These are phyloP conservation scores for Rhingia rostrata DNA, from an alignment of 2,888 invertebrate genomes.

Conservation along the genomic window DNA sequence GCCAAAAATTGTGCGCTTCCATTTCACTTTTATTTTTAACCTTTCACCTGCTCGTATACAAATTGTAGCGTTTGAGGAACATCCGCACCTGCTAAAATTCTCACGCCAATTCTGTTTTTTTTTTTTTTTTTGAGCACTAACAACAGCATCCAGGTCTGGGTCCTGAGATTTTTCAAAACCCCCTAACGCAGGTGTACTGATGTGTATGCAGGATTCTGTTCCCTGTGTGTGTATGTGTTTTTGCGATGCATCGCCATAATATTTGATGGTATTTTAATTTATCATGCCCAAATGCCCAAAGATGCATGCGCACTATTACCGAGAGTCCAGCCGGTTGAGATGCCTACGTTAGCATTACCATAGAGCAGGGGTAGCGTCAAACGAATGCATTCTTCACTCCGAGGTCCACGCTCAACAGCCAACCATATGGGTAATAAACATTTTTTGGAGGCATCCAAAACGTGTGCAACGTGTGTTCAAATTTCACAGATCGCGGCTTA, in stretches of 20 bases:
- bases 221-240: constrained; percentile 7
- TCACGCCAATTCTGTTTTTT: constrained; percentile 59
- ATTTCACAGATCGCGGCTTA: constrained; percentile 71
- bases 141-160: constrained; percentile 63
- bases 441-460: constrained; percentile 55
- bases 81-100: constrained; percentile 73
- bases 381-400: constrained; percentile 47
- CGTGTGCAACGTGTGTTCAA: constrained; percentile 70
- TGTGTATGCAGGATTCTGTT: constrained; percentile 18
- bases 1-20: constrained; percentile 16
- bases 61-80: constrained; percentile 68
- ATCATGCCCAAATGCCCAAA: constrained; percentile 38
- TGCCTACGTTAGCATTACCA: constrained; percentile 28
- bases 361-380: constrained; percentile 9
- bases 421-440: constrained; percentile 31
- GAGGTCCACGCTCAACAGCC: neutral
- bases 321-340: neutral
- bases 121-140: constrained; percentile 25
- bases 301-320: constrained; percentile 28
- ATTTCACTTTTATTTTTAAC: constrained; percentile 70
- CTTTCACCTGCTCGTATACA: constrained; percentile 67
- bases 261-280: constrained; percentile 69
- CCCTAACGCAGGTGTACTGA: constrained; percentile 66
- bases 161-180: constrained; percentile 64
- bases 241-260: constrained; percentile 33